phyloP scores from a whole-genome alignment of 2,113 vertebrate species.

The Larimichthys crocea region DNA sequence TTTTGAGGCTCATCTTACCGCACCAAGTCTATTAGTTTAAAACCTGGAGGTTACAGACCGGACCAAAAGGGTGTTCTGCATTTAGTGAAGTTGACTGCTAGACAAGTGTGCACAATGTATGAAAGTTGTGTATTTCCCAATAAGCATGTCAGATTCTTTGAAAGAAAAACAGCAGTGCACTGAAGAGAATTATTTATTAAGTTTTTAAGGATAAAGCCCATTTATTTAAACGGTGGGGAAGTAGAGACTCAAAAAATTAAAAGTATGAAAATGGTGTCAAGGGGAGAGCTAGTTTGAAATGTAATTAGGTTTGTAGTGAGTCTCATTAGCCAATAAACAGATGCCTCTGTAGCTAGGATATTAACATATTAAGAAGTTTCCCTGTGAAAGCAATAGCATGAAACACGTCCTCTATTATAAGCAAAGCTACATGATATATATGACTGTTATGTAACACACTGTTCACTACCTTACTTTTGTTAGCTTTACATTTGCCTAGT shows the following conservation, averaged over 20 bases:
- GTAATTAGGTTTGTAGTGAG: constrained; percentile 38
- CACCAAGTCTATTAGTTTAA: not conserved
- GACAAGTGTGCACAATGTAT: not conserved
- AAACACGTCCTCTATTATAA: not conserved
- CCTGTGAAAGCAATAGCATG: not conserved
- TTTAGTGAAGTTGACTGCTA: not conserved
- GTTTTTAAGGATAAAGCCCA: not conserved
- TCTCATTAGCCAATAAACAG: constrained; percentile 68
- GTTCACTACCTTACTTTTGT: too few relatives aligned
- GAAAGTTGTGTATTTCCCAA: not conserved
- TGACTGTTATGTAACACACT: not conserved
- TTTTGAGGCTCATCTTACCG: constrained; percentile 25
- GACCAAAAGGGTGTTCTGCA: not conserved
- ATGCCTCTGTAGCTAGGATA: constrained; percentile 32
- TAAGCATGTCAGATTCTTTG: not conserved
- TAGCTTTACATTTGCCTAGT: too few relatives aligned
- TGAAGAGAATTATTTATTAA: not conserved
- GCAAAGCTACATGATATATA: not conserved
- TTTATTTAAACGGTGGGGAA: constrained; percentile 13
- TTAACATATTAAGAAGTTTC: constrained; percentile 43
- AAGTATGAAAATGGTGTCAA: constrained; percentile 6
- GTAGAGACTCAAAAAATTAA: constrained; percentile 7
- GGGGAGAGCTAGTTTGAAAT: constrained; percentile 16
- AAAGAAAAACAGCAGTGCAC: not conserved
- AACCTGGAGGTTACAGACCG: not conserved